Percentiles rank a stretch among this genome's conserved stretches.
phyloP scores from a whole-genome alignment of 2,113 vertebrate genomes.

The Onychorhynchus coronatus region DNA sequence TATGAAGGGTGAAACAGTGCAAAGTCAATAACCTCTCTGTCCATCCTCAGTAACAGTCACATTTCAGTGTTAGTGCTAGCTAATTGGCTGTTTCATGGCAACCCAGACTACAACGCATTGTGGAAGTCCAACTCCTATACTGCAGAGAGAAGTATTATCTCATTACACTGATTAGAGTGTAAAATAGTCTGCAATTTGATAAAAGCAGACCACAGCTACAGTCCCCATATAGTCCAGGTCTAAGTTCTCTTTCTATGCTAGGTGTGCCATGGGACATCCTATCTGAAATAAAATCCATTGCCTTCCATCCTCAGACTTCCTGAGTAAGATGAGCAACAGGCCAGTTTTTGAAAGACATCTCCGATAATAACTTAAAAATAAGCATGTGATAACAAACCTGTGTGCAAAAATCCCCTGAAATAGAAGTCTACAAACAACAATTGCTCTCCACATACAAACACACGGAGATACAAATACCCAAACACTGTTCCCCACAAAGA shows the following conservation, averaged over 20 bases:
- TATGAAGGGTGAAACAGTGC: background rate
- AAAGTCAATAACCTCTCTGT: background rate
- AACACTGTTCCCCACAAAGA: background rate
- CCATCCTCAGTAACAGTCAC: background rate
- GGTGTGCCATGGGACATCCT: background rate
- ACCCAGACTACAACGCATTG: background rate
- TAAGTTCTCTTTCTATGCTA: background rate
- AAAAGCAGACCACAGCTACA: constrained; percentile 18
- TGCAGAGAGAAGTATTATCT: background rate
- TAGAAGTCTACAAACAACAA: background rate
- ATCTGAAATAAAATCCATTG: background rate
- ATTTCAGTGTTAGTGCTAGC: background rate
- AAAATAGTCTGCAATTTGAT: background rate
- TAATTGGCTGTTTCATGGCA: constrained; percentile 12
- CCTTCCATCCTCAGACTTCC: constrained; percentile 1
- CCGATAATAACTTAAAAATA: background rate
- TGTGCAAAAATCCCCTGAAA: background rate
- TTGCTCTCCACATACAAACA: background rate
- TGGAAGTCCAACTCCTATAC: background rate
- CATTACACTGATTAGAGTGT: constrained; percentile 5
- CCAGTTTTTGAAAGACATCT: background rate
- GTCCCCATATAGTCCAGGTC: background rate
- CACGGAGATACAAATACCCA: background rate
- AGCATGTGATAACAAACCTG: background rate
- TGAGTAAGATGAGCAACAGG: background rate